Conservation (phyloP, 2,888 invertebrate species). For the Drosophila eohydei region DNA sequence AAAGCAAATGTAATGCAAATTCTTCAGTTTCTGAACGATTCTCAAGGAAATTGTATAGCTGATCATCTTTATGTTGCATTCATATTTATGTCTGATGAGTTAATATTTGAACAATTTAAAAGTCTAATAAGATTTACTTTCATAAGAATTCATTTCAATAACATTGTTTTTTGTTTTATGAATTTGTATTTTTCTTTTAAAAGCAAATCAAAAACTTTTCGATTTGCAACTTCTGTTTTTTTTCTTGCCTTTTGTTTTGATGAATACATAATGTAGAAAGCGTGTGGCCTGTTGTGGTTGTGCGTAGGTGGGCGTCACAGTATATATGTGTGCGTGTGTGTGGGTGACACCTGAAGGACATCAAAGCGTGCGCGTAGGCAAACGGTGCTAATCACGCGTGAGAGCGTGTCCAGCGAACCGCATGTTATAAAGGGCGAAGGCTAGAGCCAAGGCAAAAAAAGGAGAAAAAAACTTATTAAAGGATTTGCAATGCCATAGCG, state of each 20-base stretch:
- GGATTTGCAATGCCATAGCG: constrained; percentile 28
- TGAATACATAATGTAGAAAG: constrained; percentile 41
- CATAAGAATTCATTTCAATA: constrained; percentile 5
- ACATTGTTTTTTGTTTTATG: constrained; percentile 3
- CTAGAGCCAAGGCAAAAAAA: constrained; percentile 26
- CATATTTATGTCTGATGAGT: not conserved
- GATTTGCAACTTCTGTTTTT: constrained; percentile 21
- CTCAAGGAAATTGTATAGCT: not conserved
- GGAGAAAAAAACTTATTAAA: not conserved
- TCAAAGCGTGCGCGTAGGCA: constrained; percentile 48
- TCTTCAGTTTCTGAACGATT: not conserved
- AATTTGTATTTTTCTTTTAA: constrained; percentile 13
- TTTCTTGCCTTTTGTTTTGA: constrained; percentile 22
- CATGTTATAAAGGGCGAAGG: constrained; percentile 47
- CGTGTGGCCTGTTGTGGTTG: not conserved
- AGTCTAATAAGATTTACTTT: constrained; percentile 6
- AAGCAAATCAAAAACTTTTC: constrained; percentile 12
- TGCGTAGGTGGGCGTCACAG: constrained; percentile 6
- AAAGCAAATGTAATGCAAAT: not conserved
- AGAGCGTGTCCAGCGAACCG: constrained; percentile 57
- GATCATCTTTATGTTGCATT: not conserved
- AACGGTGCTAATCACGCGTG: constrained; percentile 72
- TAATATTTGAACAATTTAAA: not conserved
- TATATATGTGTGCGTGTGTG: constrained; percentile 13
- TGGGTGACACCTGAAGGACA: constrained; percentile 55